Percentiles rank a stretch among this genome's conserved stretches.
Evolutionary conservation across 2,113 vertebrate genomes (phyloP).

Genomic region (Coreoperca whiteheadi): DNA sequence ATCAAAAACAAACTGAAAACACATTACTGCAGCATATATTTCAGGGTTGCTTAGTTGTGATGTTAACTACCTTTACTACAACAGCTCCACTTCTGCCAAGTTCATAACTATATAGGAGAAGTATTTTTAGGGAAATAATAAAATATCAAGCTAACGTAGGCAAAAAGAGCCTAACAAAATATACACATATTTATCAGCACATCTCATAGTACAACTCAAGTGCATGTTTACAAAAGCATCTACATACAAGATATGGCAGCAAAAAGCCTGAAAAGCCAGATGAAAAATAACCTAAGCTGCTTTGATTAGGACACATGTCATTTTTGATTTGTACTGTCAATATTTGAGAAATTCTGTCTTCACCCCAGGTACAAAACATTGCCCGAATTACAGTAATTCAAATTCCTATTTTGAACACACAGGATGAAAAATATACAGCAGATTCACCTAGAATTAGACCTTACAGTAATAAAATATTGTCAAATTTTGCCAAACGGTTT

Average conservation of each 20-base stretch:
- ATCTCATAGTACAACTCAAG: conserved; percentile 77
- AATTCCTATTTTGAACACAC: conserved; percentile 65
- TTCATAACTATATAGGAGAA: conserved; percentile 72
- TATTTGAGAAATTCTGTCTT: conserved; percentile 49
- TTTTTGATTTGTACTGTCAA: conserved; percentile 55
- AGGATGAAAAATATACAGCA: conserved; percentile 70
- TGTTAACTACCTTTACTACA: conserved; percentile 85
- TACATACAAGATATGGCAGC: conserved; percentile 78
- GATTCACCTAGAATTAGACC: conserved; percentile 63
- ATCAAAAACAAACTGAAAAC: conserved; percentile 80
- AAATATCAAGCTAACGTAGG: conserved; percentile 70
- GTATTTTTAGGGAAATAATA: conserved; percentile 67
- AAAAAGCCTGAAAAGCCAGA: conserved; percentile 71
- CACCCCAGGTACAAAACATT: conserved; percentile 35
- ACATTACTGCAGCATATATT: conserved; percentile 87
- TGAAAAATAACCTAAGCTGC: conserved; percentile 46
- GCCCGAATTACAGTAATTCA: conserved; percentile 58
- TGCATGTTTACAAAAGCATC: conserved; percentile 80
- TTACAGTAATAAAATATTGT: conserved; percentile 66
- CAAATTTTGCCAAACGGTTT: conserved; percentile 72
- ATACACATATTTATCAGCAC: conserved; percentile 79
- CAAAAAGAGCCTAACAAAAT: conserved; percentile 72
- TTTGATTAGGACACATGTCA: conserved; percentile 50
- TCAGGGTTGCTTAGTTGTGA: conserved; percentile 87
- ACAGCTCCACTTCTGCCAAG: conserved; percentile 85